A percentile compares a stretch with the other conserved stretches of the same genome.
Evolutionary conservation across 2,888 invertebrate genomes (phyloP).

Genomic region (Callinectes sapidus): DNA sequence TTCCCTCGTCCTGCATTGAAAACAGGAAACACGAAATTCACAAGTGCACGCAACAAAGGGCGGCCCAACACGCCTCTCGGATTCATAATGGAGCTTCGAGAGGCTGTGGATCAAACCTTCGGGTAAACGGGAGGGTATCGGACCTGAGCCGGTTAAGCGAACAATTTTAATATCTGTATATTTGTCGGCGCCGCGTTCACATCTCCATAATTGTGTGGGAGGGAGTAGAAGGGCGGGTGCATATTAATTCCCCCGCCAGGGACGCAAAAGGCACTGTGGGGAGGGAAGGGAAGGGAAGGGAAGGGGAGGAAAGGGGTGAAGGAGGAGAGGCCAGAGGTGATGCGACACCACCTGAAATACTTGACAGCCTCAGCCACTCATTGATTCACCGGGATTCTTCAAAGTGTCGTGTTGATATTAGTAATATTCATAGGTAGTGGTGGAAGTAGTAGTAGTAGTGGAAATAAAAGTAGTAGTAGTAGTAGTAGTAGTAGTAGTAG

Average conservation of each 20-base stretch:
- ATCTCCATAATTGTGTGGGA: constrained; percentile 62
- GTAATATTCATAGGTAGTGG: neutral
- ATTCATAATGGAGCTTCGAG: constrained; percentile 21
- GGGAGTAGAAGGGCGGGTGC: constrained; percentile 6
- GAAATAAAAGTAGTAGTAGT: neutral
- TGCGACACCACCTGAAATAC: neutral
- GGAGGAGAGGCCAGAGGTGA: constrained; percentile 11
- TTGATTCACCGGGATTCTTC: neutral
- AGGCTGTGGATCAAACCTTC: neutral
- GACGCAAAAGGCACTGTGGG: neutral
- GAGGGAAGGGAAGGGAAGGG: neutral
- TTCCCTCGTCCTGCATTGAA: neutral
- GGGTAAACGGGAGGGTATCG: neutral
- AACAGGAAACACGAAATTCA: constrained; percentile 14
- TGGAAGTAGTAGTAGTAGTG: neutral
- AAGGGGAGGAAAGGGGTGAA: neutral
- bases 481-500: constrained; percentile 23
- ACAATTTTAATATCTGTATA: constrained; percentile 45
- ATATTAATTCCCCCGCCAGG: constrained; percentile 39
- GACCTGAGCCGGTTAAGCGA: constrained; percentile 19
- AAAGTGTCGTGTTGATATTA: neutral
- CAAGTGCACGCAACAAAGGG: neutral
- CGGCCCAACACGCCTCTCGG: neutral
- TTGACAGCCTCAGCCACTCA: neutral
- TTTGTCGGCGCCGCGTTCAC: constrained; percentile 46